Conservation (phyloP, 2,797 vertebrate species). For the Pterois miles region DNA sequence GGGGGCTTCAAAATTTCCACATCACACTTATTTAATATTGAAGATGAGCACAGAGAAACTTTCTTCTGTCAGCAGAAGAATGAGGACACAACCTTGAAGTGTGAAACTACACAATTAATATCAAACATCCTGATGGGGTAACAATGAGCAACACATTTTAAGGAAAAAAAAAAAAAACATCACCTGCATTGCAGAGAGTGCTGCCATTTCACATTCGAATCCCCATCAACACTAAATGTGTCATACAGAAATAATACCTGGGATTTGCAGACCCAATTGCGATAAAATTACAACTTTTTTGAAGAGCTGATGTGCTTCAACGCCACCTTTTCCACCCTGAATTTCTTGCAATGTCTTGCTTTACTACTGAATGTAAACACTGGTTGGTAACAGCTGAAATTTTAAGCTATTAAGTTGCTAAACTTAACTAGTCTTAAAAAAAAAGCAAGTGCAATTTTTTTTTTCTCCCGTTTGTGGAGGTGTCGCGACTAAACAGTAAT, state of each 20-base stretch:
- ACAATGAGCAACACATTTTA: not conserved
- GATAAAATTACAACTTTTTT: not conserved
- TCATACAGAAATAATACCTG: not conserved
- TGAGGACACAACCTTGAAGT: not conserved
- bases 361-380: no score
- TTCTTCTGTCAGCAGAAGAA: not conserved
- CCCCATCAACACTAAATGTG: not conserved
- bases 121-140: not conserved
- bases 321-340: not conserved
- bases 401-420: not conserved
- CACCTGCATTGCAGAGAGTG: not conserved
- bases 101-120: not conserved
- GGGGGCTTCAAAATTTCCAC: not conserved
- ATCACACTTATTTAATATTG: not conserved
- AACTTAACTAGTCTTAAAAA: not conserved
- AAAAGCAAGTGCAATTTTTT: not conserved
- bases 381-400: not conserved
- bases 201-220: no score
- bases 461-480: not conserved
- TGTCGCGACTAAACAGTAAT: not conserved
- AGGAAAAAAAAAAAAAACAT: no score
- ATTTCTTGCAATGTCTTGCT: rapidly evolving
- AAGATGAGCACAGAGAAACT: not conserved
- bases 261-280: not conserved
- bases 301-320: not conserved